Base-by-base conservation (phyloP, 2,113 vertebrate genomes). In the Vidua chalybeata region DNA sequence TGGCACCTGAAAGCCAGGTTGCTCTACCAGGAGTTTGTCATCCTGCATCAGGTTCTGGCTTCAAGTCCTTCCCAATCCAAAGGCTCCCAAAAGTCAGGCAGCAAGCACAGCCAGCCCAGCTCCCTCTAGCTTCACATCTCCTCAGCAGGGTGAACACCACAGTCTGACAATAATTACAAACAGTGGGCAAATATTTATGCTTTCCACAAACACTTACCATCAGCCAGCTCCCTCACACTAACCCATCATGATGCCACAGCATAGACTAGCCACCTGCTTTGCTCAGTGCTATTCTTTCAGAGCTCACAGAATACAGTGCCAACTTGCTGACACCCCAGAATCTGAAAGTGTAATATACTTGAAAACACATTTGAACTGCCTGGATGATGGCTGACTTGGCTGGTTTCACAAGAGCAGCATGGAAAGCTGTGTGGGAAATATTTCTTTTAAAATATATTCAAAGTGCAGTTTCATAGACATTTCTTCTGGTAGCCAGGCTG, bases 191-290 rank as follows among this genome's bases (percentile, higher is more conserved):
- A 66, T 62, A 59, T 26, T 74, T 56, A 59, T 39, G 56, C 39
- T 84, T 84, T 77, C 35, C n/a, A 71, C 56, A 81, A 74, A 81
- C 13, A 23, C 30, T n/a, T 30, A 13, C 2, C 18, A 48, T 14
- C 35, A 66, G 52, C 41, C 8, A 13, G 28, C 13, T 33, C 54
- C 14, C 22, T 54, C 22, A 31, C 0, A 7, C 33, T 43, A 48
- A 71, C 7, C 8, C 56, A n/a, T 6, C 2, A 12, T 0, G 0
- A 19, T 0, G 0, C 33, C 15, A 23, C 41, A 64, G 19, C 0
- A 0, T 0, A 43, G 30, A 33, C 15, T 1, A 3, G 28, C 33
- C 0, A 0, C 16, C 24, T 8, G 39, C 61, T 55, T 33, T 31
- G 35, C 78, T 52, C 3, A 0, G 35, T 11, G 24, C 31, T 26